A percentile compares a stretch with the other conserved stretches of the same genome.
phyloP scores from a whole-genome alignment of 1,140 invertebrate genomes.

The Pogonomyrmex barbatus region DNA sequence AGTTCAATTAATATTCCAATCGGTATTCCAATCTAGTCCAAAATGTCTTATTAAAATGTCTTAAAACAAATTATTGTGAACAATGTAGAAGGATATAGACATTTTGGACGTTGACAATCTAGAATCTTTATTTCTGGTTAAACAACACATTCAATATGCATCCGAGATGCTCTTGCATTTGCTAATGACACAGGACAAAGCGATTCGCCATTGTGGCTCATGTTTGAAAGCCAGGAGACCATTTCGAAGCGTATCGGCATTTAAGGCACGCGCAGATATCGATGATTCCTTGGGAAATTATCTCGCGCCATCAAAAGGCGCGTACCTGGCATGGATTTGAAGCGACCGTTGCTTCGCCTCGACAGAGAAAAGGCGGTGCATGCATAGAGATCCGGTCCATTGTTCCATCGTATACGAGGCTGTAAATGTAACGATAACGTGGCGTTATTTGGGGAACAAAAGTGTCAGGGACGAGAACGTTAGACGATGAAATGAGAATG shows the following conservation, averaged over 20 bases:
- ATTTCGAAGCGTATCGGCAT: slow-evolving; percentile 51
- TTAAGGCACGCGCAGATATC: slow-evolving; percentile 44
- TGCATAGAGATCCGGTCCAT: slow-evolving; percentile 40
- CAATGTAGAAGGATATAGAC: not conserved
- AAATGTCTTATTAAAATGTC: too few species aligned
- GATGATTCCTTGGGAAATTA: slow-evolving; percentile 47
- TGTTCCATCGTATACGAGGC: slow-evolving; percentile 42
- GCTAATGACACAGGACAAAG: slow-evolving; percentile 50
- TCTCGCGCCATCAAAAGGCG: slow-evolving; percentile 37
- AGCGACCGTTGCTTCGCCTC: slow-evolving; percentile 8
- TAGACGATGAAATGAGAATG: slow-evolving; percentile 33
- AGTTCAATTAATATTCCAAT: not conserved
- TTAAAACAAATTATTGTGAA: not conserved
- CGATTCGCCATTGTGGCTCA: slow-evolving; percentile 21
- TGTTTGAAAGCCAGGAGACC: slow-evolving; percentile 25
- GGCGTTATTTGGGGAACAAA: slow-evolving; percentile 56
- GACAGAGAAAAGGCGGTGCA: slow-evolving; percentile 35
- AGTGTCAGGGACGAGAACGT: slow-evolving; percentile 42
- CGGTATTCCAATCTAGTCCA: not conserved
- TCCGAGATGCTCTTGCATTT: slow-evolving; percentile 28
- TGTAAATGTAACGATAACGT: slow-evolving; percentile 62
- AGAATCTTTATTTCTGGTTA: slow-evolving; percentile 6
- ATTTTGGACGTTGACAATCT: not conserved
- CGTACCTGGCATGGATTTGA: slow-evolving; percentile 12
- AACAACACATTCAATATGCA: slow-evolving; percentile 4